Evolutionary conservation across 2,888 invertebrate genomes (phyloP).

Genomic region (Incurvaria masculella): DNA sequence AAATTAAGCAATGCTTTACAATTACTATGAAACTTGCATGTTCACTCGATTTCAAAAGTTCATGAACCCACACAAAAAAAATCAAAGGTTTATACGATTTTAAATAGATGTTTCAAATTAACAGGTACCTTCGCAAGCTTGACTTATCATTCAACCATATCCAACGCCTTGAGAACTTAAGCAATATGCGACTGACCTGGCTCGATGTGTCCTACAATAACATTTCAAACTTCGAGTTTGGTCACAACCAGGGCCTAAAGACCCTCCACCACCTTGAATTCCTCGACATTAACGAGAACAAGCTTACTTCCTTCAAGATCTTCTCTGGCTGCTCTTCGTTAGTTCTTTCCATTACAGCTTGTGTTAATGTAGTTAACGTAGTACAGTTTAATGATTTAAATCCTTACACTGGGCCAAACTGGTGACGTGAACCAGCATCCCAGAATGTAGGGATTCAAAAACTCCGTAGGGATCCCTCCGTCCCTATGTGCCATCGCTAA

Average conservation of each 20-base stretch:
- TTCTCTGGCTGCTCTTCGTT: constrained; percentile 46
- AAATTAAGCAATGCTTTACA: too few species aligned
- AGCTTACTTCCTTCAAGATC: constrained; percentile 49
- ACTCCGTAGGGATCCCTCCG: too few species aligned
- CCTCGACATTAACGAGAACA: constrained; percentile 53
- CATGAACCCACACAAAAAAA: too few species aligned
- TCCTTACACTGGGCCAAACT: too few species aligned
- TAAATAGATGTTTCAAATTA: constrained; percentile 17
- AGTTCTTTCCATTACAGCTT: not conserved
- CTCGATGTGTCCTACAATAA: constrained; percentile 56
- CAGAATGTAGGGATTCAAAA: too few species aligned
- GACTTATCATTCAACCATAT: constrained; percentile 61
- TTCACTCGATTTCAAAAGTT: too few species aligned
- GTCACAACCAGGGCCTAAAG: constrained; percentile 38
- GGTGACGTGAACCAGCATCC: too few species aligned
- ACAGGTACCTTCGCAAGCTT: constrained; percentile 54
- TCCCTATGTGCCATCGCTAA: too few species aligned
- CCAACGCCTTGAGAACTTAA: constrained; percentile 53
- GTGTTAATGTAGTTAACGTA: too few species aligned
- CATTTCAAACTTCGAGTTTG: constrained; percentile 44
- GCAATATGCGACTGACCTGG: constrained; percentile 49
- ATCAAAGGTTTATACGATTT: too few species aligned
- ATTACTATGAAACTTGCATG: too few species aligned
- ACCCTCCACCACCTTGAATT: constrained; percentile 50
- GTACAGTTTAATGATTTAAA: too few species aligned